These are phyloP conservation scores for Drosophila colorata DNA, from an alignment of 2,888 invertebrate species.

Conservation along the genomic window DNA sequence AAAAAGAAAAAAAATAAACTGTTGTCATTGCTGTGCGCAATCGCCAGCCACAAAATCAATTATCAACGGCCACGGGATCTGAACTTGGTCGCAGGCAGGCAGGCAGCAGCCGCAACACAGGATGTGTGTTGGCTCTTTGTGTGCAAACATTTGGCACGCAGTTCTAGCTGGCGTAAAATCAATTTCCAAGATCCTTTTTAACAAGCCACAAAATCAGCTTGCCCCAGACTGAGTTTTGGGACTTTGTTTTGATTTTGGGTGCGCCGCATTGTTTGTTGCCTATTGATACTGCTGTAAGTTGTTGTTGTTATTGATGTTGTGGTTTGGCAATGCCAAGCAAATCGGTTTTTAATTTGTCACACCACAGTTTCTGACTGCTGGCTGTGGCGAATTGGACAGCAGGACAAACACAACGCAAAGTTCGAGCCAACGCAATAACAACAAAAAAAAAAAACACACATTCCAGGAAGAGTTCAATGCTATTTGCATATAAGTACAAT, in stretches of 20 bases:
- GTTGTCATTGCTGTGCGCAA: constrained; percentile 49
- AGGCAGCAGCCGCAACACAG: constrained; percentile 50
- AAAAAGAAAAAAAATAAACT: constrained; percentile 18
- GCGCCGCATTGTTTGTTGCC: constrained; percentile 44
- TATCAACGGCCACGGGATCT: constrained; percentile 74
- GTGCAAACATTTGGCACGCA: constrained; percentile 70
- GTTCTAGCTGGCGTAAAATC: constrained; percentile 76
- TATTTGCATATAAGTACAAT: constrained; percentile 53
- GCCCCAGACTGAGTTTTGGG: constrained; percentile 48
- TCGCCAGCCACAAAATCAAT: constrained; percentile 82
- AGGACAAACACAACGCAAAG: constrained; percentile 7
- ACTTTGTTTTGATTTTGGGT: constrained; percentile 68
- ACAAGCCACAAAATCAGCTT: constrained; percentile 68
- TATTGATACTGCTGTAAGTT: constrained; percentile 22
- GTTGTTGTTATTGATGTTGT: constrained; percentile 27
- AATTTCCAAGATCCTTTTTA: constrained; percentile 73
- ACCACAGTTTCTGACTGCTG: constrained; percentile 48
- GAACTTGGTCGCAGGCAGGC: constrained; percentile 3
- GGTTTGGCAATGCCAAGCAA: constrained; percentile 47
- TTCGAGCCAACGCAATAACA: neutral
- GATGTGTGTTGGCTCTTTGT: constrained; percentile 54
- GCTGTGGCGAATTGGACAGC: constrained; percentile 62
- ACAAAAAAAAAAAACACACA: constrained; percentile 30
- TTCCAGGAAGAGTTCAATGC: constrained; percentile 73
- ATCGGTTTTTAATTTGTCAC: constrained; percentile 75